Evolutionary conservation across 1,140 invertebrate genomes (phyloP), one percentile per base, ranked within the genome.

Genomic region (Zaprionus ornatus): DNA sequence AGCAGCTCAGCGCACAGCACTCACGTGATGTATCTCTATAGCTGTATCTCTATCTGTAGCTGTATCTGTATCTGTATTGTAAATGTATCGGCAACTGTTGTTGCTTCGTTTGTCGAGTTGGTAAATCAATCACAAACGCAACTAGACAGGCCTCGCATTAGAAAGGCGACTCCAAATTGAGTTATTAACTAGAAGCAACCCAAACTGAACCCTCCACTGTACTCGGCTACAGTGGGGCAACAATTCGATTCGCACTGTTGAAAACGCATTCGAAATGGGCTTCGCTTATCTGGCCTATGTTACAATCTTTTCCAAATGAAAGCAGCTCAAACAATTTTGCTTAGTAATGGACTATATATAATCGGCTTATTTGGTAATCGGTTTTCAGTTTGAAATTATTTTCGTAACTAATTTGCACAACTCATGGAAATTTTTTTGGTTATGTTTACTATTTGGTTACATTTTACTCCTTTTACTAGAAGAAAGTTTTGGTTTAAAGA

Each of bases 121-220:
- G 45, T 23, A 50, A 50, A 50, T 50, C 45, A 50, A 50, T 50
- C 45, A 50, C 45, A 23, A 23, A 13, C 45, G 21, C 19, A 50
- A 23, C 17, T 21, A 50, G 45, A 50, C 45, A 50, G 45, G 40
- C 40, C 40, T 17, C 40, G n/a, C 45, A 50, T 50, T 50, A 50
- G 45, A 50, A 50, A 50, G 45, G 45, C 45, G n/a, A 45, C 45
- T 19, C 45, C 19, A 50, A 50, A 50, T 50, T 50, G 45, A 50
- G 45, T 50, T 50, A 50, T 50, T 50, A 50, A 50, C 45, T 50
- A 50, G 45, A 50, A 50, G 29, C 9, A 50, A 50, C 45, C 12
- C 3, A 21, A 50, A 21, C 17, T 13, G 19, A 50, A 50, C 45
- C 45, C 4, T 19, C 37, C 37, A 40, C 15, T n/a, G 37, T 32